These are phyloP conservation scores for Sesia apiformis DNA, from an alignment of 2,888 invertebrate species.

Conservation along the genomic window DNA sequence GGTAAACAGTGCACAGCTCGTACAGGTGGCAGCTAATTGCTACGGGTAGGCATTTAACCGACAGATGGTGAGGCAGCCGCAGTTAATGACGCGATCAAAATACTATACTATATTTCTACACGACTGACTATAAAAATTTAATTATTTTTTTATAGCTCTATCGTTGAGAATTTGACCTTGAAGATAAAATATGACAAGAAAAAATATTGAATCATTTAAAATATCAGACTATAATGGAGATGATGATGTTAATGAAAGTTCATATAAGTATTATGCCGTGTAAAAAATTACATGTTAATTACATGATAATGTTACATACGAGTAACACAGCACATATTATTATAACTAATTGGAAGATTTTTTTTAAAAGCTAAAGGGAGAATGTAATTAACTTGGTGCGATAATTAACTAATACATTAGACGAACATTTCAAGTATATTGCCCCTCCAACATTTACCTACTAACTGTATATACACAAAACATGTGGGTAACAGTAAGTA, in stretches of 20 bases:
- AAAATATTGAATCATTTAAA: too few species aligned
- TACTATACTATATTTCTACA: background rate
- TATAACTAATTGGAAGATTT: background rate
- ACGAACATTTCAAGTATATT: constrained; percentile 2
- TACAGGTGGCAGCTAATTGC: constrained; percentile 56
- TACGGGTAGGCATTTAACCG: constrained; percentile 21
- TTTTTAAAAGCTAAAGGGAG: background rate
- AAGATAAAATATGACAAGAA: too few species aligned
- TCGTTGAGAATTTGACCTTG: too few species aligned
- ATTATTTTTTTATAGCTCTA: too few species aligned
- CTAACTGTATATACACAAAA: background rate
- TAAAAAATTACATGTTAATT: too few species aligned
- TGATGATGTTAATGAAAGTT: too few species aligned
- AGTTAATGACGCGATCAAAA: background rate
- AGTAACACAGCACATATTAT: too few species aligned
- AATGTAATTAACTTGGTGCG: background rate
- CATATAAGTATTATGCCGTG: too few species aligned
- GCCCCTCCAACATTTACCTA: background rate
- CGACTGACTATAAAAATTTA: too few species aligned
- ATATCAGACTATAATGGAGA: too few species aligned
- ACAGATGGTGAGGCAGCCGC: constrained; percentile 46
- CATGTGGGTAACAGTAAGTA: background rate
- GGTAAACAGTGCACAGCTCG: constrained; percentile 8
- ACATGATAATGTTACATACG: too few species aligned
- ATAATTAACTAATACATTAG: constrained; percentile 13